Evolutionary conservation across 2,888 invertebrate genomes (phyloP).

Genomic region (Lycaena phlaeas): DNA sequence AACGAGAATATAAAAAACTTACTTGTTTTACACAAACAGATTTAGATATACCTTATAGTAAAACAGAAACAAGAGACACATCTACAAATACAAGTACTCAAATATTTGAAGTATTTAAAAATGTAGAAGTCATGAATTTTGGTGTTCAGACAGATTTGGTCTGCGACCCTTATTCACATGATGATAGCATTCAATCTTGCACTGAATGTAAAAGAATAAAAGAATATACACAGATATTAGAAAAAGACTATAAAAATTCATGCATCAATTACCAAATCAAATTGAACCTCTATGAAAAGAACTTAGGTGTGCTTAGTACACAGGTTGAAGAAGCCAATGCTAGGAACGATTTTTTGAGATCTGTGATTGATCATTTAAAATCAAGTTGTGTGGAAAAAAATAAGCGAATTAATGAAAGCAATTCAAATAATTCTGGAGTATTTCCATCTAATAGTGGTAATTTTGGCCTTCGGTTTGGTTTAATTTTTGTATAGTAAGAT

Average conservation of each 20-base stretch:
- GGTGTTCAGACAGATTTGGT: slow-evolving; percentile 17
- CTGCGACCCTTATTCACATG: slow-evolving; percentile 23
- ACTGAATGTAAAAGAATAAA: slow-evolving; percentile 28
- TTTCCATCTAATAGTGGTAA: slow-evolving; percentile 36
- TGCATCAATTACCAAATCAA: slow-evolving; percentile 32
- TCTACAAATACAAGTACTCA: slow-evolving; percentile 12
- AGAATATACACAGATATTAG: slow-evolving; percentile 31
- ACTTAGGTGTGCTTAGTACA: slow-evolving; percentile 35
- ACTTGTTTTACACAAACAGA: neutral
- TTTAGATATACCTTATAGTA: neutral
- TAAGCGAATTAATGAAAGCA: slow-evolving; percentile 28
- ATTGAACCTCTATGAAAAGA: slow-evolving; percentile 38
- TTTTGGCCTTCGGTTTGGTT: too few relatives aligned
- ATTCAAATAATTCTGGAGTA: slow-evolving; percentile 28
- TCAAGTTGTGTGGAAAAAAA: slow-evolving; percentile 33
- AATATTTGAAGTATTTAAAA: slow-evolving; percentile 16
- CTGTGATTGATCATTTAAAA: slow-evolving; percentile 33
- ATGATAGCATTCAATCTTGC: slow-evolving; percentile 29
- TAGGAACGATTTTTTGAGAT: slow-evolving; percentile 33
- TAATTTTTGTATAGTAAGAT: too few relatives aligned
- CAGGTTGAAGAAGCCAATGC: slow-evolving; percentile 34
- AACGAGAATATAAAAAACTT: neutral
- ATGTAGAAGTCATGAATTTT: slow-evolving; percentile 18
- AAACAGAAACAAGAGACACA: slow-evolving; percentile 10
- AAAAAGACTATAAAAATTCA: slow-evolving; percentile 31